Evolutionary conservation across 2,113 vertebrate species (phyloP), one percentile per base, ranked within the genome.

Genomic region (Nothocercus nigrocapillus): DNA sequence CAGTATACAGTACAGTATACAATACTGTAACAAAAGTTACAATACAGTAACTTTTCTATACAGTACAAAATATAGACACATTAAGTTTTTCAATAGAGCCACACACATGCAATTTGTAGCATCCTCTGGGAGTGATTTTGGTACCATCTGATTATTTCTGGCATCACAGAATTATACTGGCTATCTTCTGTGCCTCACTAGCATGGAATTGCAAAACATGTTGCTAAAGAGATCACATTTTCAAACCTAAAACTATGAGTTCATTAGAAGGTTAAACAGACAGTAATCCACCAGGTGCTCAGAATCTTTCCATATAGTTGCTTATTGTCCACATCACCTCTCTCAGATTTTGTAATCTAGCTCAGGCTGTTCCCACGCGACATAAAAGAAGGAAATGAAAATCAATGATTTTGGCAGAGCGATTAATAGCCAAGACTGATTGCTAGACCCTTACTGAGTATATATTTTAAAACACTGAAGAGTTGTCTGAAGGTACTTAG

Each of bases 361-460:
- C 45, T 85, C 42, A 47, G 68, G 53, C 88, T 93, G 64, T 94
- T 95, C 85, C 91, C 72, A 89, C 0, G 0, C 68, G 94, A 91
- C 82, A 68, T 75, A 82, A 93, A 94, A 90, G 82, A 79, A 83
- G 56, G 80, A 96, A 96, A 93, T 64, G 16, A 90, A 93, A 96
- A 94, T 90, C 75, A 91, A 47, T 94, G 38, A 63, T 83, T 95
- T 95, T 75, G 72, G 84, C 82, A 81, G 53, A 56, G 72, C 93
- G 79, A 94, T 88, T 94, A 90, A 95, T 95, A 96, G 78, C 82
- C 45, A 70, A 59, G 79, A 42, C 68, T 88, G 75, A 85, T 89
- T 74, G 56, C 38, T 85, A 75, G 25, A 81, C 17, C 61, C 34
- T 85, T 67, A 45, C 51, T 77, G 40, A 88, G 32, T 67, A 77